These are phyloP conservation scores for Pseudomugil tenellus DNA, from an alignment of 2,797 vertebrate species.

Conservation along the genomic window DNA sequence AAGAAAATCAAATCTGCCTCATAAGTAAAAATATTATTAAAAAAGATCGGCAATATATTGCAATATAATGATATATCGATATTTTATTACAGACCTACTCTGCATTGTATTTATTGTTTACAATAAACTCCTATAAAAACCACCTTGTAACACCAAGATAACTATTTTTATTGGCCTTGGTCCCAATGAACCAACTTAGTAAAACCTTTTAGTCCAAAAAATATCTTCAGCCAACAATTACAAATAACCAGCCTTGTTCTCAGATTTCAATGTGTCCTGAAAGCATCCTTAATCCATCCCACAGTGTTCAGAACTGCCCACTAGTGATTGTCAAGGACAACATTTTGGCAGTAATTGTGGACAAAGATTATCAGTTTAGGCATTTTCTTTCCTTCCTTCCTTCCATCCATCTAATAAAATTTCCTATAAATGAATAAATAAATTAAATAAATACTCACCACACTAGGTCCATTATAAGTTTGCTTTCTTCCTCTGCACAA, in stretches of 20 bases:
- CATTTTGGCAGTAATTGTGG: too few relatives aligned
- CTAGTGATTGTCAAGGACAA: background rate
- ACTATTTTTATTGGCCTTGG: background rate
- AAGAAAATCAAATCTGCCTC: too few relatives aligned
- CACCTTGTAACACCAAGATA: too few relatives aligned
- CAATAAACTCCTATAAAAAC: background rate
- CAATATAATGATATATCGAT: too few relatives aligned
- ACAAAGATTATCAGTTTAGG: too few relatives aligned
- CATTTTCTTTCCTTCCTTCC: too few relatives aligned
- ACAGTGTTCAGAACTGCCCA: background rate
- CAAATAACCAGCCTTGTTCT: background rate
- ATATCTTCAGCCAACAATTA: background rate
- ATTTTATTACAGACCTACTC: too few relatives aligned
- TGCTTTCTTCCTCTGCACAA: constrained; percentile 76
- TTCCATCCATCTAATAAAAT: background rate
- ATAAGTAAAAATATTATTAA: too few relatives aligned
- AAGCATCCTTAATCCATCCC: background rate
- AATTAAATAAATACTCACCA: constrained; percentile 62
- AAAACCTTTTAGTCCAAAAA: background rate
- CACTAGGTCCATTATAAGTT: constrained; percentile 74
- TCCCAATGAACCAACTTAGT: background rate
- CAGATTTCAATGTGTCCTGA: background rate
- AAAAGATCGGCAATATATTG: too few relatives aligned
- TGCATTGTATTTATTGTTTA: background rate
- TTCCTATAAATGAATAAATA: background rate